These are phyloP conservation scores for Orthosia cruda DNA, from an alignment of 2,888 invertebrate species.

Conservation along the genomic window DNA sequence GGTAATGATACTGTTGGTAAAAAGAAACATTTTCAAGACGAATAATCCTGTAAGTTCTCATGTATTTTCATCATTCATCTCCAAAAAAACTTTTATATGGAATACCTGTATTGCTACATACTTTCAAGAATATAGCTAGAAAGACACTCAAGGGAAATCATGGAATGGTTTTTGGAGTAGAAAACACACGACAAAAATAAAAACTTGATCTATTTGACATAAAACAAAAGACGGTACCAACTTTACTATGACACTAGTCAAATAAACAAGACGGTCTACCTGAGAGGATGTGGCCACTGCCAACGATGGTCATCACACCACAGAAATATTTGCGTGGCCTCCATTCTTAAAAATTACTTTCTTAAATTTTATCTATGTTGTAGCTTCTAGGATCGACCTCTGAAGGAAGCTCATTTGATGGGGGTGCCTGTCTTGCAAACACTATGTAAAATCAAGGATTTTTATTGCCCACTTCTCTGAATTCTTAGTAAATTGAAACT, in stretches of 20 bases:
- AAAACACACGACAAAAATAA: slow-evolving; percentile 1
- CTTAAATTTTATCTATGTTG: too few relatives aligned
- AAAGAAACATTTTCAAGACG: neutral
- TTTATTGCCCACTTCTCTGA: too few relatives aligned
- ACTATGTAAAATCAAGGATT: too few relatives aligned
- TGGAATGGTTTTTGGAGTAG: slow-evolving; percentile 12
- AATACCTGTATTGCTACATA: slow-evolving; percentile 7
- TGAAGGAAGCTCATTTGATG: too few relatives aligned
- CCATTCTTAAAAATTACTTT: too few relatives aligned
- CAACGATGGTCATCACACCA: neutral
- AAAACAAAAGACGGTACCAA: neutral
- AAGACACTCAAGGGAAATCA: slow-evolving; percentile 38
- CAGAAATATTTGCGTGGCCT: too few relatives aligned
- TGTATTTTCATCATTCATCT: neutral
- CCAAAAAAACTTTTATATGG: neutral
- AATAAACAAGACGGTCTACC: neutral
- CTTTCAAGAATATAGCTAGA: slow-evolving; percentile 14
- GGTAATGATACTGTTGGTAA: neutral
- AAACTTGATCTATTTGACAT: neutral
- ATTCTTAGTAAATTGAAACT: too few relatives aligned
- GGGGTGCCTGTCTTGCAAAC: too few relatives aligned
- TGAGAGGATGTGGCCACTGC: neutral
- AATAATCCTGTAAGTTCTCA: neutral
- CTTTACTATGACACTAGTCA: neutral
- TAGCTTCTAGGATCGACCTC: too few relatives aligned